These are phyloP conservation scores for Athalia rosae DNA, from an alignment of 2,888 invertebrate genomes.

Conservation along the genomic window DNA sequence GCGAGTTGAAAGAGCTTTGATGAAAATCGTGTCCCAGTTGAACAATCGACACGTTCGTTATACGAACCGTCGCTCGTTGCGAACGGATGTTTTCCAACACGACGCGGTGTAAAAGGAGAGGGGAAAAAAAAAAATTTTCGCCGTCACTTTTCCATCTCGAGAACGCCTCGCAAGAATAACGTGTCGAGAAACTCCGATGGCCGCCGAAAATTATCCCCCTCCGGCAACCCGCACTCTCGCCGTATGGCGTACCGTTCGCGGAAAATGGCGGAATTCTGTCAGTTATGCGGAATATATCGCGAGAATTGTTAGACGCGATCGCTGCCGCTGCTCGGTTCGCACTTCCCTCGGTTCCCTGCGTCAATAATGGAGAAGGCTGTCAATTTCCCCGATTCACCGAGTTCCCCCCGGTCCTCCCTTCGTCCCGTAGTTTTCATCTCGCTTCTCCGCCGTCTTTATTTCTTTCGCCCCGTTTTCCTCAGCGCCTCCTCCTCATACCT, in stretches of 20 bases:
- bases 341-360: conserved; percentile 19
- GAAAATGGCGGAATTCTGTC: too few relatives aligned
- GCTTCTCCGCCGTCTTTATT: not conserved
- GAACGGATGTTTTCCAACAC: not conserved
- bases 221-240: not conserved
- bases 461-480: conserved; percentile 3
- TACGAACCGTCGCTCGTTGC: not conserved
- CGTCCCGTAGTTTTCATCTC: conserved; percentile 1
- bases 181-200: too few relatives aligned
- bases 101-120: too few relatives aligned
- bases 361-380: conserved; percentile 37
- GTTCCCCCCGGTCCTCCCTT: conserved; percentile 22
- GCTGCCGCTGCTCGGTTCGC: conserved; percentile 18
- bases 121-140: too few relatives aligned
- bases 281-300: not conserved
- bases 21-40: conserved; percentile 9
- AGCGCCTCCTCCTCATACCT: not conserved
- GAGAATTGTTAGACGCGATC: conserved; percentile 10
- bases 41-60: conserved; percentile 12
- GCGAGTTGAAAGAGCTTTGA: conserved; percentile 1
- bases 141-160: too few relatives aligned
- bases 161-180: too few relatives aligned
- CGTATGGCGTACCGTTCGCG: not conserved
- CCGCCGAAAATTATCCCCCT: too few relatives aligned
- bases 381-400: conserved; percentile 3